phyloP scores from a whole-genome alignment of 2,113 vertebrate genomes.

The Paraplagusia blochii region DNA sequence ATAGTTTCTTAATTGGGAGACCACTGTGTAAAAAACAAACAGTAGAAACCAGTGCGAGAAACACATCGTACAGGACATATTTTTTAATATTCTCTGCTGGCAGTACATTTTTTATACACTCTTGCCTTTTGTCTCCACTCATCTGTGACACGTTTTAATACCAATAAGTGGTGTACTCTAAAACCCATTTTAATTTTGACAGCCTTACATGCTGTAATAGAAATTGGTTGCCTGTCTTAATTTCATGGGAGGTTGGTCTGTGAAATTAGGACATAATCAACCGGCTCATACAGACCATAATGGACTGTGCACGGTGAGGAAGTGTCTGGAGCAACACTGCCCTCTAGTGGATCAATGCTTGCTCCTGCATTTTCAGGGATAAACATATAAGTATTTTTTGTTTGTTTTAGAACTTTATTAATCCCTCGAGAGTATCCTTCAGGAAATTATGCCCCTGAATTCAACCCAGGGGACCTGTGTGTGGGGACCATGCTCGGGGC shows the following conservation, averaged over 20 bases:
- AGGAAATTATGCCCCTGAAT: too few relatives aligned
- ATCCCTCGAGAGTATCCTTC: too few relatives aligned
- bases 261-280: conserved; percentile 8
- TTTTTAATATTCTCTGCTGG: not conserved
- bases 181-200: not conserved
- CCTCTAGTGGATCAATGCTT: conserved; percentile 42
- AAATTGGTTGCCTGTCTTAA: not conserved
- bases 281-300: not conserved
- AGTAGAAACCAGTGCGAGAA: conserved; percentile 14
- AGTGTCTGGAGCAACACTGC: conserved; percentile 35
- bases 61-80: not conserved
- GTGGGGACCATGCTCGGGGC: too few relatives aligned
- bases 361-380: not conserved
- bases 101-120: too few relatives aligned
- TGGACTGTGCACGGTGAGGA: not conserved
- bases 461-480: too few relatives aligned
- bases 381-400: too few relatives aligned
- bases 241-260: conserved; percentile 5
- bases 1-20: conserved; percentile 25
- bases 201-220: not conserved
- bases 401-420: too few relatives aligned
- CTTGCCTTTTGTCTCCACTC: not conserved
- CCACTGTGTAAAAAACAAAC: conserved; percentile 10
- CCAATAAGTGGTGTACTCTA: not conserved
- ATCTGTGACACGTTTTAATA: not conserved